phyloP scores from a whole-genome alignment of 2,888 invertebrate species.

The Digitonthophagus gazella region DNA sequence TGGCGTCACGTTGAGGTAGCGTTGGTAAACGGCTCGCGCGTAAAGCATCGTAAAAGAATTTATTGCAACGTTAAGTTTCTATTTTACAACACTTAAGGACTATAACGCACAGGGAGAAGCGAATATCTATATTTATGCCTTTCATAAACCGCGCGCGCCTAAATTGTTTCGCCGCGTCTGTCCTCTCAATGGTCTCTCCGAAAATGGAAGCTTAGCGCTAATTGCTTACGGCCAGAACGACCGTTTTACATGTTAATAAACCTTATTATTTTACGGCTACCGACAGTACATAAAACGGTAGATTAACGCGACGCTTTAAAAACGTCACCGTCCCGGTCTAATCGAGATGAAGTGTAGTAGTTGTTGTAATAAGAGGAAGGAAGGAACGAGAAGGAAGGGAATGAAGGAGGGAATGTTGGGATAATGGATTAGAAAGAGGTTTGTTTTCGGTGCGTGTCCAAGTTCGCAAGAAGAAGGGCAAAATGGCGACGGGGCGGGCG shows the following conservation, averaged over 20 bases:
- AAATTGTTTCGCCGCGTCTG: not conserved
- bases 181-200: not conserved
- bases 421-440: not conserved
- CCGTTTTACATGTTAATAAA: not conserved
- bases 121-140: slow-evolving; percentile 16
- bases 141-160: slow-evolving; percentile 8
- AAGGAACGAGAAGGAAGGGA: not conserved
- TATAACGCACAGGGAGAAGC: slow-evolving; percentile 6
- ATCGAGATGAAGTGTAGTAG: too few species aligned
- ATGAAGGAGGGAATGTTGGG: not conserved
- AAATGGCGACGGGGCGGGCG: slow-evolving; percentile 32
- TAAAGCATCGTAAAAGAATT: slow-evolving; percentile 26
- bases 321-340: not conserved
- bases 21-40: not conserved
- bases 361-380: too few species aligned
- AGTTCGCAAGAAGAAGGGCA: slow-evolving; percentile 1
- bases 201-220: not conserved
- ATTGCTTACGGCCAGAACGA: not conserved
- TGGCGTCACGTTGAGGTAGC: not conserved
- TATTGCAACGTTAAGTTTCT: slow-evolving; percentile 29
- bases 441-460: not conserved
- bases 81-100: slow-evolving; percentile 24
- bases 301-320: not conserved
- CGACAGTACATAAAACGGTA: not conserved
- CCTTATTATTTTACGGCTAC: not conserved